Evolutionary conservation across 2,888 invertebrate genomes (phyloP).

Genomic region (Netelia fuscicornis): DNA sequence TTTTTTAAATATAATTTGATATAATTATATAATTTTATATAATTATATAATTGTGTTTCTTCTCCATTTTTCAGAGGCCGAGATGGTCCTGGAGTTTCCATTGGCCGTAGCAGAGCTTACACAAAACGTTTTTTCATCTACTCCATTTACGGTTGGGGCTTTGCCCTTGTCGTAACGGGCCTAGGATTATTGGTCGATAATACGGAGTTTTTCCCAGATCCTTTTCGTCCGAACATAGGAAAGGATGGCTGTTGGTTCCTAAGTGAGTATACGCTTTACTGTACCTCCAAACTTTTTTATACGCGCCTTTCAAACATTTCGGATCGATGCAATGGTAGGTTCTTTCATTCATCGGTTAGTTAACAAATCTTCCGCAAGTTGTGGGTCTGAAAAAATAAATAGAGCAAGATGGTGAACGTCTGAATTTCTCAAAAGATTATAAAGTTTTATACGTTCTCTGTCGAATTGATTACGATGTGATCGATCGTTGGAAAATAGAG

Average conservation of each 20-base stretch:
- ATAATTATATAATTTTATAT: too few relatives aligned
- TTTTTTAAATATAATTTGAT: not conserved
- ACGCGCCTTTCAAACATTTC: not conserved
- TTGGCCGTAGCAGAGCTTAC: slow-evolving; percentile 67
- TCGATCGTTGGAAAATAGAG: not conserved
- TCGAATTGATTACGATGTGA: slow-evolving; percentile 18
- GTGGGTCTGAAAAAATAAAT: not conserved
- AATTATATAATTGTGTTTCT: slow-evolving; percentile 6
- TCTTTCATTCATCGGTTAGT: not conserved
- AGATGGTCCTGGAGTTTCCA: slow-evolving; percentile 81
- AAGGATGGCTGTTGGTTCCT: slow-evolving; percentile 89
- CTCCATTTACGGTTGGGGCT: slow-evolving; percentile 90
- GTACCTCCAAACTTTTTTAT: not conserved
- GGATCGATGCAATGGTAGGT: not conserved
- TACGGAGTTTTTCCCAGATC: slow-evolving; percentile 84
- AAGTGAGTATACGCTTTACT: slow-evolving; percentile 84
- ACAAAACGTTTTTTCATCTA: slow-evolving; percentile 88
- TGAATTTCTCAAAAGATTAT: not conserved
- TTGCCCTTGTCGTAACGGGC: slow-evolving; percentile 87
- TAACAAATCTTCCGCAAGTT: not conserved
- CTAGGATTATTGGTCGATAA: slow-evolving; percentile 87
- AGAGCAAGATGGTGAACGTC: not conserved
- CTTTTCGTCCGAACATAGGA: slow-evolving; percentile 88
- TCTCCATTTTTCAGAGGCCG: slow-evolving; percentile 83
- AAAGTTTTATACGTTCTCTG: slow-evolving; percentile 4